Evolutionary conservation across 2,113 vertebrate genomes (phyloP), one percentile per base, ranked within the genome.

Genomic region (Glareola pratincola): DNA sequence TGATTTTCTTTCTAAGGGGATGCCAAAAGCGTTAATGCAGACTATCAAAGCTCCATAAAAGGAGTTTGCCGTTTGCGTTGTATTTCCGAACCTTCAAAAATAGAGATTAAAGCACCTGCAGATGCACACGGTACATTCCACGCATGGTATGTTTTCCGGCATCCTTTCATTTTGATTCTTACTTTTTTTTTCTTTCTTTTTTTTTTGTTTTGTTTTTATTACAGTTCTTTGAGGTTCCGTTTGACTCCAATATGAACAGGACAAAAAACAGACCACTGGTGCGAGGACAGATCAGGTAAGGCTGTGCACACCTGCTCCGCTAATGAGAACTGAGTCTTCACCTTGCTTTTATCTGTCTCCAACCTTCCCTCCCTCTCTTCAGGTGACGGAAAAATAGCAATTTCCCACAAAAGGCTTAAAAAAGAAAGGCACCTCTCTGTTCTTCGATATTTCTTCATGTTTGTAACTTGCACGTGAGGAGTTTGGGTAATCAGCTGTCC

Each of bases 231-330:
- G 99, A 99, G 98, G 99, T 99, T 88, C 99, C 99, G 0, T 99
- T 99, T 92, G 99, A 99, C 98, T 99, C 99, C 67, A 99, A 99
- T 97, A 99, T 99, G 99, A 99, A 99, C 98, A 99, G 99, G 76
- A 99, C 99, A 48, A 99, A 99, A 98, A 99, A 99, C 98, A 99
- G 99, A 27, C 99, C 99, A 1, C 98, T 99, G 32, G 99, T 99
- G 95, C 98, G 99, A 96, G 99, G 99, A 96, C 99, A 99, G 97
- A 99, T 99, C 98, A 99, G 99, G 99, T 99, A 98, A 97, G 97
- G 84, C 91, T 73, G 5, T 10, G 71, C 67, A 88, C 85, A 91
- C 87, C 94, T 96, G 86, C 76, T 72, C 48, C 32, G 29, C 22
- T 69, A 47, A 62, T 47, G 54, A 83, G 77, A 50, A 88, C 67